Evolutionary conservation across 2,888 invertebrate genomes (phyloP), one percentile per base, ranked within the genome.

Genomic region (Asteroscopus sphinx): DNA sequence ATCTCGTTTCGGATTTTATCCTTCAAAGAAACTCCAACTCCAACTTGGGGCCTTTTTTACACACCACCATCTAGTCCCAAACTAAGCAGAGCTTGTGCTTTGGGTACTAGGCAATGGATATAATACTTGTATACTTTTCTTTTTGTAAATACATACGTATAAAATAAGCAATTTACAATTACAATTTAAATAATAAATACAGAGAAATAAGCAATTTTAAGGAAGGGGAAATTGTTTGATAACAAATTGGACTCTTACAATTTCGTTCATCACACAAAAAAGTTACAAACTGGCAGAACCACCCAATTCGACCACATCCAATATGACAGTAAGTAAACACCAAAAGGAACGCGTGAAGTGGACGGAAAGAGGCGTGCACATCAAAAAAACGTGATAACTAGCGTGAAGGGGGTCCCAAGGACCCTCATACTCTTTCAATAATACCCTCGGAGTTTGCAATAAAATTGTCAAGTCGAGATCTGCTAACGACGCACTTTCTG

Each of bases 301-400:
- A 59, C 39, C 44, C 21, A 39, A 66, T 62, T 55, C 51, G 36
- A 46, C 58, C 66, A 57, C 58, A 67, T 62, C 36, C 41, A 74
- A 68, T 72, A 72, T 73, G 67, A 62, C 59, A 41, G 44, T 42
- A 62, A 47, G 75, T 52, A 75, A 70, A 78, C 69, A 75, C 48
- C 68, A 77, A 83, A 81, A 85, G 79, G 81, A 81, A 64, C 77
- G 72, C 68, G 59, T 80, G 70, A 78, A 82, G 81, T 77, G 82
- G 77, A 59, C 76, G 71, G 71, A 89, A 91, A 88, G 85, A 83
- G 87, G 81, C 83, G 83, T 86, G 82, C 87, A 86, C 86, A 88
- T 89, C 89, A 90, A 86, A 90, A 85, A 89, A 89, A 87, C 85
- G 88, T 87, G 89, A 89, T 93, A 93, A 93, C 92, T 93, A 91